Base-by-base conservation (phyloP, 2,113 vertebrate species). In the Megaceryle maxima region DNA sequence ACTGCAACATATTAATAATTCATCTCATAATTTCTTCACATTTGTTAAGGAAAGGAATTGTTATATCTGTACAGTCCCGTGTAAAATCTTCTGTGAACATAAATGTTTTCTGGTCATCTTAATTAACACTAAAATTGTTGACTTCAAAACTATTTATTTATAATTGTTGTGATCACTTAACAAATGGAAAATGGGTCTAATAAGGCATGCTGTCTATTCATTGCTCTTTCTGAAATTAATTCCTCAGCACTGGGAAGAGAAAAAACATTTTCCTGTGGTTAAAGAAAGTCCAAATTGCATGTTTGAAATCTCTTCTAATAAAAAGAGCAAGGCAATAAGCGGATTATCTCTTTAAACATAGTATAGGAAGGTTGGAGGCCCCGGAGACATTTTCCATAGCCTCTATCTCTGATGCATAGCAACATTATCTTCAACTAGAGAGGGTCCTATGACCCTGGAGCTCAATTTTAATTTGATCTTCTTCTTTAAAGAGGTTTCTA, bases 341-440 rank as follows among this genome's bases (percentile, higher is more conserved):
- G 83, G 93, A 96, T 96, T 96, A 96, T 96, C 91, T 96, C 90
- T 97, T 95, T 95, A 95, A 96, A 95, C 78, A 95, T 92, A 94
- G 91, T 92, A 95, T 96, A 94, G 96, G 91, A 96, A 95, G 88
- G 90, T 70, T 96, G 92, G 77, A 94, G 81, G 88, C 87, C 94
- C 92, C 0, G 31, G 73, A 96, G 92, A 94, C 92, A 93, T 96
- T 96, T 96, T 96, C 90, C 88, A 96, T 85, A 94, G 90, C 83
- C 83, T 94, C 90, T 88, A 53, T 96, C 95, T 94, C 85, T 92
- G 87, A 97, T 90, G 89, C 87, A 90, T 81, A 93, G 88, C 88
- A 95, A 90, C 79, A 96, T 95, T 93, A 94, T 93, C 95, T 96
- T 95, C 89, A 96, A 83, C 78, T 91, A 89, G 92, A 95, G 95